These are phyloP conservation scores for Cataglyphis rosenhaueri DNA, from an alignment of 2,888 invertebrate species.

Conservation along the genomic window DNA sequence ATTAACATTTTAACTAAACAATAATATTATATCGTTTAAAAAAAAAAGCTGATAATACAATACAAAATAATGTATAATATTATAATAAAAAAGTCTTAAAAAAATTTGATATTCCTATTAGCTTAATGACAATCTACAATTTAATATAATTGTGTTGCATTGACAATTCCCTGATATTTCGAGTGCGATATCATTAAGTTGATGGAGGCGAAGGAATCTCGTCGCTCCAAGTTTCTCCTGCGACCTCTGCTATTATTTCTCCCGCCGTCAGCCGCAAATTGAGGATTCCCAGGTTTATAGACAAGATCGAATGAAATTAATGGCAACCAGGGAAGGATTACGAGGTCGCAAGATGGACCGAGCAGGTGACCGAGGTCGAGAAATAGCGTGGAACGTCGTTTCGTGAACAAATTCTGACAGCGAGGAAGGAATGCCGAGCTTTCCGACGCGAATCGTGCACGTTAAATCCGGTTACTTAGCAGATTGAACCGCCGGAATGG, in stretches of 20 bases:
- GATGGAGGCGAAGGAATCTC: not conserved
- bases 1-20: not conserved
- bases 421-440: constrained; percentile 37
- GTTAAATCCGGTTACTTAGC: constrained; percentile 69
- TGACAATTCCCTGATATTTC: not conserved
- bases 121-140: not conserved
- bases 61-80: not conserved
- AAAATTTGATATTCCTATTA: not conserved
- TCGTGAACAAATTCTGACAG: constrained; percentile 48
- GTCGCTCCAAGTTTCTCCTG: not conserved
- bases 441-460: constrained; percentile 28
- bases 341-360: constrained; percentile 52
- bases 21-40: not conserved
- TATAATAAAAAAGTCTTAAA: constrained; percentile 11
- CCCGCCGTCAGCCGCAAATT: constrained; percentile 68
- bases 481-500: constrained; percentile 61
- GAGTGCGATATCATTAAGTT: not conserved
- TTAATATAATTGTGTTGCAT: constrained; percentile 31
- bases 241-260: constrained; percentile 63
- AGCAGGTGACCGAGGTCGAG: constrained; percentile 44
- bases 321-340: constrained; percentile 21
- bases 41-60: not conserved
- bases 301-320: constrained; percentile 42
- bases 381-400: constrained; percentile 42
- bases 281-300: constrained; percentile 72